These are phyloP conservation scores for Electrophaes corylata DNA, from an alignment of 2,888 invertebrate species.

Conservation along the genomic window DNA sequence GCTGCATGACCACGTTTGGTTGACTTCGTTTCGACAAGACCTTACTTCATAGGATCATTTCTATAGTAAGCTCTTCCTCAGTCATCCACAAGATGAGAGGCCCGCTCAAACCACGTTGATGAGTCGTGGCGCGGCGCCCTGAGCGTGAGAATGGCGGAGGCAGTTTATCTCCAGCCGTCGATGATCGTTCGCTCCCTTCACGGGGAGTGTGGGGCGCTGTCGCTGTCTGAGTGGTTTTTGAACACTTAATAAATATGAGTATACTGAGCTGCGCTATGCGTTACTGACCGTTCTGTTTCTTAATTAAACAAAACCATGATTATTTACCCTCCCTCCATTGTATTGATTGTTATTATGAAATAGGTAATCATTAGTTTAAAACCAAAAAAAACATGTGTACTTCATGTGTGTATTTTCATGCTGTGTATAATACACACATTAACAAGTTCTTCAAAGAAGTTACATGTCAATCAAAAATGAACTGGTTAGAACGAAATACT, in stretches of 20 bases:
- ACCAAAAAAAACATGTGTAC: no score
- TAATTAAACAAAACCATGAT: no score
- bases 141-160: slow-evolving; percentile 39
- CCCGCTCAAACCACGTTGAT: slow-evolving; percentile 40
- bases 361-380: no score
- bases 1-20: not conserved
- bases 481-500: no score
- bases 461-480: no score
- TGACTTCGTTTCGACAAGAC: not conserved
- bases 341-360: no score
- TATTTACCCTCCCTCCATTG: no score
- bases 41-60: not conserved
- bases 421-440: no score
- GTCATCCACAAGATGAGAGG: slow-evolving; percentile 39
- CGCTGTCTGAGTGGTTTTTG: not conserved
- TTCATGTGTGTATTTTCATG: no score
- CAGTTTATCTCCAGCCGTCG: not conserved
- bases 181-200: slow-evolving; percentile 43
- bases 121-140: slow-evolving; percentile 46
- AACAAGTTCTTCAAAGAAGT: no score
- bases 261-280: no score
- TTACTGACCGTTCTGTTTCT: no score
- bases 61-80: slow-evolving; percentile 42
- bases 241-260: not conserved
- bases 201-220: slow-evolving; percentile 7